Evolutionary conservation across 2,797 vertebrate species (phyloP).

Genomic region (Ctenopoma kingsleyae): DNA sequence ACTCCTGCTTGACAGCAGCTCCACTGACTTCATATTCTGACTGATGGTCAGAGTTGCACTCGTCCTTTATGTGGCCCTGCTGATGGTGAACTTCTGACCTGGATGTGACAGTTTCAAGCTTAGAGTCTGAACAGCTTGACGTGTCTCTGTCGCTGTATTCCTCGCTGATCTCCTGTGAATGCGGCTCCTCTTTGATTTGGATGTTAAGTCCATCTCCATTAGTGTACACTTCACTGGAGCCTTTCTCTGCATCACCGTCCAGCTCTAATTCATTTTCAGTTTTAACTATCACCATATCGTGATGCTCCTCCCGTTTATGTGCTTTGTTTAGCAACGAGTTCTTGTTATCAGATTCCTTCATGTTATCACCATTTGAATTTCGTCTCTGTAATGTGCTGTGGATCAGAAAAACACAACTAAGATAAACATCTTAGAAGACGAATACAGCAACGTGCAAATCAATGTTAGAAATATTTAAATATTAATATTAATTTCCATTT

Average conservation of each 20-base stretch:
- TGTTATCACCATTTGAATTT: conserved; percentile 36
- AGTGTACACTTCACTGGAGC: conserved; percentile 3
- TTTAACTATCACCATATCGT: conserved; percentile 37
- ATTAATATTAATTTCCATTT: background rate
- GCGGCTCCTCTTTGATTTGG: conserved; percentile 77
- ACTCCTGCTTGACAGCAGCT: conserved; percentile 69
- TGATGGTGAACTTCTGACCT: conserved; percentile 35
- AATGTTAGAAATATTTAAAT: background rate
- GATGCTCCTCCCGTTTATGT: conserved; percentile 33
- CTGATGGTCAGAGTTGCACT: conserved; percentile 54
- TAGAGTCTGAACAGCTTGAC: conserved; percentile 24
- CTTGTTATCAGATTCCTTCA: conserved; percentile 62
- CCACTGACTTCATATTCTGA: conserved; percentile 28
- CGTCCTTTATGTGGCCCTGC: conserved; percentile 57
- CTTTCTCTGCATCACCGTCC: conserved; percentile 29
- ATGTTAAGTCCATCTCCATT: conserved; percentile 43
- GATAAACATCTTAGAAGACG: background rate
- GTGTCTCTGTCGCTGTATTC: conserved; percentile 26
- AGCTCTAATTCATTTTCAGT: conserved; percentile 33
- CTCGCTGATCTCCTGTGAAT: conserved; percentile 60
- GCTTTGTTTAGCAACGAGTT: conserved; percentile 29
- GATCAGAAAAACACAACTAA: background rate
- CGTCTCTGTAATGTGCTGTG: conserved; percentile 17
- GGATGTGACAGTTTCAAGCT: conserved; percentile 23
- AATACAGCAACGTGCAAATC: background rate